Evolutionary conservation across 1,140 invertebrate genomes (phyloP).

Genomic region (Drosophila simulans): DNA sequence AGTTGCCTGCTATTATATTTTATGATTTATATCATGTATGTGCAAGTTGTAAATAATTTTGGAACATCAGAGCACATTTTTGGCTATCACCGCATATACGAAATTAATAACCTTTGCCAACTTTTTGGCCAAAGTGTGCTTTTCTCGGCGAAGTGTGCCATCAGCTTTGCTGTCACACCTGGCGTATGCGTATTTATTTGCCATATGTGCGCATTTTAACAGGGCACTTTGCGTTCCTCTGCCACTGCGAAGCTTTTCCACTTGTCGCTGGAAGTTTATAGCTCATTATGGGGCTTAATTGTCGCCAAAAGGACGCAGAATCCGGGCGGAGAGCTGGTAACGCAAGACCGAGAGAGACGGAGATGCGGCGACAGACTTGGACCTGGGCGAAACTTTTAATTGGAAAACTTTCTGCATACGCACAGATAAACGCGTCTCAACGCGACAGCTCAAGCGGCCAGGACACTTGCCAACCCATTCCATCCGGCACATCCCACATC

Average conservation of each 20-base stretch:
- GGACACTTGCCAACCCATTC: conserved; percentile 54
- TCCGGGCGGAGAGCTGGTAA: background rate
- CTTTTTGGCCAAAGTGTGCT: too few relatives aligned
- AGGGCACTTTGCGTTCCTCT: background rate
- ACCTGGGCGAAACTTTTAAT: conserved; percentile 71
- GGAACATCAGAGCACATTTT: too few relatives aligned
- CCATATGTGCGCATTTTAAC: conserved; percentile 40
- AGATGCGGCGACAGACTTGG: conserved; percentile 23
- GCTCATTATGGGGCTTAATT: conserved; percentile 77
- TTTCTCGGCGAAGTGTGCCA: background rate
- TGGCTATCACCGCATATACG: too few relatives aligned
- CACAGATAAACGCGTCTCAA: conserved; percentile 68
- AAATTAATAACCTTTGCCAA: too few relatives aligned
- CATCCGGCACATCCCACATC: background rate
- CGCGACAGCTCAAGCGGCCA: conserved; percentile 27
- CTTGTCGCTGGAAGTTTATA: conserved; percentile 61
- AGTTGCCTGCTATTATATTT: too few relatives aligned
- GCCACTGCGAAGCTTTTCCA: background rate
- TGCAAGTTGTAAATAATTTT: background rate
- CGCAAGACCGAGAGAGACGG: conserved; percentile 4
- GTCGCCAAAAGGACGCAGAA: conserved; percentile 32
- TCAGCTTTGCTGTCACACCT: conserved; percentile 18
- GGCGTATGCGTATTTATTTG: conserved; percentile 55
- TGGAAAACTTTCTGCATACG: conserved; percentile 80
- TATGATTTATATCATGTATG: too few relatives aligned